Evolutionary conservation across 2,113 vertebrate genomes (phyloP).

Genomic region (Elephantulus edwardii): DNA sequence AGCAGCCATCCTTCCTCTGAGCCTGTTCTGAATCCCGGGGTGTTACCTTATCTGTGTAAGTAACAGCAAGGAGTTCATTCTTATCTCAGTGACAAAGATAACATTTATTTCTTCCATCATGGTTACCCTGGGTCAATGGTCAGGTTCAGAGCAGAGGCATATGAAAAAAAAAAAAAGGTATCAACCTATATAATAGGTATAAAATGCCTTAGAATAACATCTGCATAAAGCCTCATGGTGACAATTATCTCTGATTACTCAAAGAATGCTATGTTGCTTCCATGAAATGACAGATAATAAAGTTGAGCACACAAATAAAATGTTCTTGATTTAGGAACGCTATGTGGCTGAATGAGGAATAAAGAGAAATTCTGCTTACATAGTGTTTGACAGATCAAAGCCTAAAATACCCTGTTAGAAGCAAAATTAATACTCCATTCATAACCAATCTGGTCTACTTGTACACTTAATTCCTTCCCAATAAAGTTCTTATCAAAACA

Average conservation of each 20-base stretch:
- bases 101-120: slow-evolving; percentile 61
- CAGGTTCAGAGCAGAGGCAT: slow-evolving; percentile 72
- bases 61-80: slow-evolving; percentile 40
- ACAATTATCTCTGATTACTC: slow-evolving; percentile 37
- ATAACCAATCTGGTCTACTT: slow-evolving; percentile 24
- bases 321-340: slow-evolving; percentile 41
- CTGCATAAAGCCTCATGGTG: slow-evolving; percentile 74
- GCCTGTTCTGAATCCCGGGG: slow-evolving; percentile 38
- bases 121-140: slow-evolving; percentile 60
- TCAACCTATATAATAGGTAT: slow-evolving; percentile 83
- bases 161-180: slow-evolving; percentile 60
- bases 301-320: slow-evolving; percentile 48
- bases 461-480: slow-evolving; percentile 47
- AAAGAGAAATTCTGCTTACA: slow-evolving; percentile 31
- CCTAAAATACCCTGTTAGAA: slow-evolving; percentile 31
- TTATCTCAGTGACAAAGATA: slow-evolving; percentile 69
- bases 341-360: slow-evolving; percentile 11
- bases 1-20: slow-evolving; percentile 79
- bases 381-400: background rate
- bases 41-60: slow-evolving; percentile 23
- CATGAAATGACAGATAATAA: slow-evolving; percentile 19
- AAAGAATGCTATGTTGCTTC: slow-evolving; percentile 48
- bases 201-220: slow-evolving; percentile 79
- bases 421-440: slow-evolving; percentile 39
- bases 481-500: slow-evolving; percentile 41